Base-by-base conservation (phyloP, 2,113 vertebrate genomes). In the Psammodynastes pulverulentus region DNA sequence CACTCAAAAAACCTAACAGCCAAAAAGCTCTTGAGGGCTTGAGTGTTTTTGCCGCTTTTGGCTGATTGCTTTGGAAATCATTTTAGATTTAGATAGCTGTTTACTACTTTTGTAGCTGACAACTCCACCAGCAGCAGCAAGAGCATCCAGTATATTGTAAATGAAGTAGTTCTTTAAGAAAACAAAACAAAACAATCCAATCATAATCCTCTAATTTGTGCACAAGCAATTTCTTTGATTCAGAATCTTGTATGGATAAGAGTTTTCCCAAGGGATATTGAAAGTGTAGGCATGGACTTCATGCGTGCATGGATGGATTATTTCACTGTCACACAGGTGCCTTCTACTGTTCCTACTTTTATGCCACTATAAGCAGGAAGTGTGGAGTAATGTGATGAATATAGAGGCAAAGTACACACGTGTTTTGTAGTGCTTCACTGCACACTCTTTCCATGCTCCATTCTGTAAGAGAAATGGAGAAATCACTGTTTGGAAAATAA, bases 21-120 rank as follows among this genome's bases (percentile, higher is more conserved):
- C 54, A 24, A 67, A 67, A 15, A 0, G 0, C 91, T 92, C 92
- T 46, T 46, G 93, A 90, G 93, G 92, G 92, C 94, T 95, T 1
- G 1, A 94, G 54, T 12, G 26, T 92, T 95, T 95, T 93, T 95
- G 94, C 94, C 93, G 95, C 93, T 96, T 85, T 94, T 49, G 21
- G 94, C 88, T 94, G 95, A 95, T 96, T 96, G 91, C 94, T 93
- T 96, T 93, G 95, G 95, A 91, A 95, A 88, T 95, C 91, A 94
- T 92, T 95, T 93, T 95, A 94, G 93, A 92, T 91, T 95, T 90
- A 94, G 93, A 93, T 93, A 95, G 94, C 95, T 95, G 53, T 58
- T 90, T 84, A 72, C 56, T 45, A 9, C 24, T 34, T 67, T 85
- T 86, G 67, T 43, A 26, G 43, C 43, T 54, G 86, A 79, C 79